Conservation (phyloP, 2,113 vertebrate species). For the Cariama cristata region DNA sequence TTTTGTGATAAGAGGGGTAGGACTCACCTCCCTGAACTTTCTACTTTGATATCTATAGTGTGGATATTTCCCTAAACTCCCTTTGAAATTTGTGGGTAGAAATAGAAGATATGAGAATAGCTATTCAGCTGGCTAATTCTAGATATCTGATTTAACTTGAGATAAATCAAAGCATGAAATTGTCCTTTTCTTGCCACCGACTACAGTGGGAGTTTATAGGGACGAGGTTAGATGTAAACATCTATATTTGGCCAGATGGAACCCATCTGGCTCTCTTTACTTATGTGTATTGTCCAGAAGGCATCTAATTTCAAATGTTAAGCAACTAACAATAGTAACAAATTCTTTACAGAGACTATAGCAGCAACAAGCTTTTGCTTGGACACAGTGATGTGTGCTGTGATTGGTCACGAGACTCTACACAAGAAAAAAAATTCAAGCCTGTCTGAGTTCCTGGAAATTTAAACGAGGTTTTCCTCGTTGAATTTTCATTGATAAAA, state of each 20-base stretch:
- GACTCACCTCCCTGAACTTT: neutral
- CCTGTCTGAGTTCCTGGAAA: neutral
- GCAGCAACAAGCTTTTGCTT: neutral
- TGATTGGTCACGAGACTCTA: neutral
- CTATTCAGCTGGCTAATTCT: neutral
- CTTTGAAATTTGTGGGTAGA: neutral
- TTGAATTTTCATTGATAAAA: neutral
- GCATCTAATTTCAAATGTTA: conserved; percentile 38
- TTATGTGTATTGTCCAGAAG: conserved; percentile 48
- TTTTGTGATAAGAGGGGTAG: neutral
- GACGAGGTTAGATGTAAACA: conserved; percentile 44
- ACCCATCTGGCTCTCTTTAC: neutral
- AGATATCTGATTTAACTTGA: neutral
- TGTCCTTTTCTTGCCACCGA: neutral
- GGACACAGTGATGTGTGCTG: neutral
- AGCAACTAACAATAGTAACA: conserved; percentile 59
- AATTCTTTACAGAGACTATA: conserved; percentile 2
- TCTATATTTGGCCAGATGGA: conserved; percentile 52
- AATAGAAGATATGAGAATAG: neutral
- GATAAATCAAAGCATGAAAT: neutral
- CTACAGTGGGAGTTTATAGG: neutral
- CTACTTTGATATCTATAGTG: neutral
- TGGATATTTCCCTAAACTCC: neutral
- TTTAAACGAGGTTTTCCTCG: neutral
- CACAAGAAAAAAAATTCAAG: neutral